These are phyloP conservation scores for Scaptomyza polygonia DNA, from an alignment of 2,888 invertebrate genomes.

Conservation along the genomic window DNA sequence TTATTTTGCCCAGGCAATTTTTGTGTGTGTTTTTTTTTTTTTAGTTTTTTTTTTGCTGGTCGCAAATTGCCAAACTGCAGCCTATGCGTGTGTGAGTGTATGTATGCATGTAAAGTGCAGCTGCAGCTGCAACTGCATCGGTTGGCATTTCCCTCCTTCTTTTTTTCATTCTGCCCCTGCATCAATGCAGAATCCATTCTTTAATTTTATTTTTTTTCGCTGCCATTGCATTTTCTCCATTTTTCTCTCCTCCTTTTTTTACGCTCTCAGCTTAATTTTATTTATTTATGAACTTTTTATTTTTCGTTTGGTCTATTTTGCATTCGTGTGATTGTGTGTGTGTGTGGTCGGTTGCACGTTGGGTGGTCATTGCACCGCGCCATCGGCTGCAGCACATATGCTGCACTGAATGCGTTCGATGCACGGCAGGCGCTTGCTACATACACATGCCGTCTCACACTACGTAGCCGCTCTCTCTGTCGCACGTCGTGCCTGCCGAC, in stretches of 20 bases:
- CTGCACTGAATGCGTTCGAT: constrained; percentile 31
- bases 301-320: constrained; percentile 58
- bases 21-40: constrained; percentile 59
- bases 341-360: constrained; percentile 17
- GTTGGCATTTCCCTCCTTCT: constrained; percentile 55
- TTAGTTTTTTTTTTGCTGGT: constrained; percentile 39
- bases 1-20: constrained; percentile 41
- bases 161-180: constrained; percentile 31
- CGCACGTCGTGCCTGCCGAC: constrained; percentile 23
- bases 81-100: constrained; percentile 14
- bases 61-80: constrained; percentile 75
- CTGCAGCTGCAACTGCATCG: constrained; percentile 38
- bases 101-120: constrained; percentile 61
- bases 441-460: constrained; percentile 58
- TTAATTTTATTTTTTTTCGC: constrained; percentile 23
- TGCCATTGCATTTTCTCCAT: constrained; percentile 41
- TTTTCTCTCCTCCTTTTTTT: constrained; percentile 36
- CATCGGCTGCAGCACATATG: constrained; percentile 36
- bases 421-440: constrained; percentile 34
- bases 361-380: constrained; percentile 30
- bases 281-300: constrained; percentile 72
- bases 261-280: constrained; percentile 76
- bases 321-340: constrained; percentile 11
- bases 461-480: constrained; percentile 27
- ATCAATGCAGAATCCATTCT: constrained; percentile 34